Evolutionary conservation across 2,113 vertebrate genomes (phyloP).

Genomic region (Bostrychus sinensis): DNA sequence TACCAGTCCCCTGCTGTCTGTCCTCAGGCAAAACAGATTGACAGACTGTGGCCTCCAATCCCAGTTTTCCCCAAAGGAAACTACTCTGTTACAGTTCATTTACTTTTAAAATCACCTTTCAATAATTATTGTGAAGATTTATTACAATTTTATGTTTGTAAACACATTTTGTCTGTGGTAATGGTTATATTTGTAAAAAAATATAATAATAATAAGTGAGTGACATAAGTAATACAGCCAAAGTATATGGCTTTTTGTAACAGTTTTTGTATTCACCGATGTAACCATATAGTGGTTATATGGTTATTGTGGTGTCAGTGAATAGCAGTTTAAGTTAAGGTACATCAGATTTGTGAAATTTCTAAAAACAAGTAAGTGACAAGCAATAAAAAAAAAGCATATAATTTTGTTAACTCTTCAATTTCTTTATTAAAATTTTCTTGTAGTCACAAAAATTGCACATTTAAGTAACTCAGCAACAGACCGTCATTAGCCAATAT

Average conservation of each 20-base stretch:
- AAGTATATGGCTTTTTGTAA: too few species aligned
- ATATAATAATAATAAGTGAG: too few species aligned
- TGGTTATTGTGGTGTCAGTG: too few species aligned
- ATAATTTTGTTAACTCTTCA: too few species aligned
- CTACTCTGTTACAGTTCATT: not conserved
- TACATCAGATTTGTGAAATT: too few species aligned
- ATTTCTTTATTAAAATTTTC: not conserved
- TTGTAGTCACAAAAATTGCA: not conserved
- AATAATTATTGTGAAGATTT: not conserved
- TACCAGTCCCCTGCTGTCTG: constrained; percentile 26
- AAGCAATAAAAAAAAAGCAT: too few species aligned
- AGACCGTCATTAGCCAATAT: not conserved
- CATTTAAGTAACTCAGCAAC: too few species aligned
- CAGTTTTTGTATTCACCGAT: too few species aligned
- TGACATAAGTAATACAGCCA: too few species aligned
- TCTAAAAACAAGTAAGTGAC: not conserved
- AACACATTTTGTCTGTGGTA: not conserved
- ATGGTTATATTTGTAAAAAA: not conserved
- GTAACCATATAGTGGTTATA: too few species aligned
- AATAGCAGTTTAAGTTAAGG: too few species aligned
- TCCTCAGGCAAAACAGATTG: constrained; percentile 5
- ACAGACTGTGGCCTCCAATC: constrained; percentile 18
- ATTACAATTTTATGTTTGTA: not conserved
- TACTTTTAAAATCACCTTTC: not conserved
- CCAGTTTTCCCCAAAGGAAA: constrained; percentile 7